phyloP scores from a whole-genome alignment of 2,888 invertebrate genomes.

The Thymelicus acteon region DNA sequence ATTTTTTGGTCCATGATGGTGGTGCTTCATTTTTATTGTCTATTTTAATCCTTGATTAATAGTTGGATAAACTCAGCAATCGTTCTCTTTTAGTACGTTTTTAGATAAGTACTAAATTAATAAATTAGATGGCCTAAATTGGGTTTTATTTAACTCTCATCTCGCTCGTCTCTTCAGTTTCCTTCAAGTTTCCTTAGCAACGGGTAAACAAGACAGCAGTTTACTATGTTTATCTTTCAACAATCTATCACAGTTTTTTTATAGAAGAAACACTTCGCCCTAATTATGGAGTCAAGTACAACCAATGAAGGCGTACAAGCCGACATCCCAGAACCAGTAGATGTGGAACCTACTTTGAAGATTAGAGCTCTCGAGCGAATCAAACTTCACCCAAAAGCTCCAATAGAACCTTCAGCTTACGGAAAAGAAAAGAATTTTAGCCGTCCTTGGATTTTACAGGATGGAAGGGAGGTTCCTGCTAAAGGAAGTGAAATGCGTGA shows the following conservation, averaged over 20 bases:
- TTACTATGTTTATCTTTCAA: not conserved
- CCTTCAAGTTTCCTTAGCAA: not conserved
- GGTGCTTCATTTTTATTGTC: too few relatives aligned
- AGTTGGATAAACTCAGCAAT: too few relatives aligned
- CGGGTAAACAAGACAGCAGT: not conserved
- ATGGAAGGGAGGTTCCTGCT: slow-evolving; percentile 65
- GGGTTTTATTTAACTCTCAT: not conserved
- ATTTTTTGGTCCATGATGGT: too few relatives aligned
- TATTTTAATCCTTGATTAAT: too few relatives aligned
- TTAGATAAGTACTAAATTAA: too few relatives aligned
- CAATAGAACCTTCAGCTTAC: slow-evolving; percentile 71
- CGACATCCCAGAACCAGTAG: slow-evolving; percentile 62
- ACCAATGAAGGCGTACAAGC: slow-evolving; percentile 66
- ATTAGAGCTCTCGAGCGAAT: slow-evolving; percentile 70
- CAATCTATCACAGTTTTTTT: not conserved
- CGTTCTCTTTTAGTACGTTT: too few relatives aligned
- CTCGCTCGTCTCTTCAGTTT: too few relatives aligned
- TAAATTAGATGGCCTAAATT: too few relatives aligned
- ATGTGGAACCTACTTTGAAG: slow-evolving; percentile 60
- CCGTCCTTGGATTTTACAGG: slow-evolving; percentile 76
- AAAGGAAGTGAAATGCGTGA: slow-evolving; percentile 74
- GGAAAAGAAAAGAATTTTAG: slow-evolving; percentile 72
- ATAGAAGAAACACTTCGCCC: not conserved
- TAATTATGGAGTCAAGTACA: slow-evolving; percentile 44
- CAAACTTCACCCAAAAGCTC: slow-evolving; percentile 69